These are phyloP conservation scores for Oryzias celebensis DNA, from an alignment of 2,113 vertebrate species.

Conservation along the genomic window DNA sequence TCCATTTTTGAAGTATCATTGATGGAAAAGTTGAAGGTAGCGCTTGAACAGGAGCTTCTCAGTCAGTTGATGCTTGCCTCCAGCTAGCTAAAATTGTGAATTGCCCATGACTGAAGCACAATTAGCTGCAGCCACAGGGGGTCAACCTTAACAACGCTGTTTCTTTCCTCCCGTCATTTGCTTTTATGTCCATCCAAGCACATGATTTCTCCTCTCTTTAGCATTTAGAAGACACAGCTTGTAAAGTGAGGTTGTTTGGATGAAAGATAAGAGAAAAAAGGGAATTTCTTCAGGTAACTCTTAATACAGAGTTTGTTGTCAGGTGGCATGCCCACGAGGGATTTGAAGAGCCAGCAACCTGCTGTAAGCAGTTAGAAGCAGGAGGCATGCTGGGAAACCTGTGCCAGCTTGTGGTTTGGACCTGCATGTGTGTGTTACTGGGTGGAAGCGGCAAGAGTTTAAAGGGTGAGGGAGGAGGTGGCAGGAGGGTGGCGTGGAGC, in stretches of 20 bases:
- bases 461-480: slow-evolving; percentile 60
- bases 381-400: slow-evolving; percentile 30
- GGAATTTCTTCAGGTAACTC: not conserved
- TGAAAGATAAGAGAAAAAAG: not conserved
- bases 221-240: slow-evolving; percentile 31
- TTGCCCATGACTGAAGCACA: slow-evolving; percentile 52
- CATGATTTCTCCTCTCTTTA: slow-evolving; percentile 53
- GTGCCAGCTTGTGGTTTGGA: slow-evolving; percentile 54
- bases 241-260: slow-evolving; percentile 20
- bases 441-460: slow-evolving; percentile 54
- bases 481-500: slow-evolving; percentile 39
- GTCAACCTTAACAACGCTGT: slow-evolving; percentile 60
- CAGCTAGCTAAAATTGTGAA: slow-evolving; percentile 49
- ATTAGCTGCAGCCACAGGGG: slow-evolving; percentile 68
- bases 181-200: slow-evolving; percentile 60
- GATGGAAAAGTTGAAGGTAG: slow-evolving; percentile 26
- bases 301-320: slow-evolving; percentile 30
- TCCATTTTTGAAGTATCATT: slow-evolving; percentile 22
- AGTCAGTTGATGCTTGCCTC: slow-evolving; percentile 32
- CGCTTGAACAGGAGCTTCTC: slow-evolving; percentile 21
- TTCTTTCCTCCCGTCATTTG: slow-evolving; percentile 63
- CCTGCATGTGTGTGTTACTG: slow-evolving; percentile 29
- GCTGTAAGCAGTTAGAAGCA: slow-evolving; percentile 24
- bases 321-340: slow-evolving; percentile 45
- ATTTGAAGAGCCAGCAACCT: slow-evolving; percentile 37